Conservation (phyloP, 2,888 invertebrate genomes). For the Priocnemis perturbator region DNA sequence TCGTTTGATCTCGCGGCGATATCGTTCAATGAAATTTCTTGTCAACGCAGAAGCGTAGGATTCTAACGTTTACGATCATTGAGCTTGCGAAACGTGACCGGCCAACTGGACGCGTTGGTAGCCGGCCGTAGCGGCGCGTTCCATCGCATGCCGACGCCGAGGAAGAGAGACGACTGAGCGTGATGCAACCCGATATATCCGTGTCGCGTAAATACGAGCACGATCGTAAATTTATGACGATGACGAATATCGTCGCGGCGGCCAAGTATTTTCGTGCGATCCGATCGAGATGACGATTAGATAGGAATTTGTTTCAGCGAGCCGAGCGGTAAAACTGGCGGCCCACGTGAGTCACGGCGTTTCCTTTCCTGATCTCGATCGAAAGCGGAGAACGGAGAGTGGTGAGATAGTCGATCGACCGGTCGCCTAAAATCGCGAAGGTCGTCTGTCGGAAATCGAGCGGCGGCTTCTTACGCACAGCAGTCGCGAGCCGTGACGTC, state of each 20-base stretch:
- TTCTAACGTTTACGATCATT: slow-evolving; percentile 17
- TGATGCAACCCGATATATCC: slow-evolving; percentile 29
- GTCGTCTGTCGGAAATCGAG: slow-evolving; percentile 9
- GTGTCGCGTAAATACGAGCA: slow-evolving; percentile 17
- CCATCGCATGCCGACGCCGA: slow-evolving; percentile 24
- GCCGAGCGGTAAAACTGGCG: not conserved
- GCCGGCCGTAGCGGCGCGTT: slow-evolving; percentile 21
- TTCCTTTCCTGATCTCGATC: not conserved
- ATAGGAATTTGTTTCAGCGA: not conserved
- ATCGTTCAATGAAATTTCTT: too few species aligned
- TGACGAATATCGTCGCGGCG: slow-evolving; percentile 33
- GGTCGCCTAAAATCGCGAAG: slow-evolving; percentile 10
- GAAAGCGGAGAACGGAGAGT: too few species aligned
- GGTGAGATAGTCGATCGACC: not conserved
- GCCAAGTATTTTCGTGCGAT: slow-evolving; percentile 9
- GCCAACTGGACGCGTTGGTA: slow-evolving; percentile 22
- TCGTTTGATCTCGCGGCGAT: too few species aligned
- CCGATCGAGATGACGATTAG: slow-evolving; percentile 8
- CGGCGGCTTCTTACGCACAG: slow-evolving; percentile 2
- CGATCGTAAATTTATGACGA: slow-evolving; percentile 23
- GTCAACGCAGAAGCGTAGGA: too few species aligned
- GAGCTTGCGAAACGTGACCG: slow-evolving; percentile 34
- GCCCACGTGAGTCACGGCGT: not conserved
- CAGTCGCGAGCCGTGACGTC: slow-evolving; percentile 23
- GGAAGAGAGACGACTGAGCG: slow-evolving; percentile 12